These are phyloP conservation scores for Oasisia sp. DNA, from an alignment of 2,888 invertebrate genomes.

Conservation along the genomic window DNA sequence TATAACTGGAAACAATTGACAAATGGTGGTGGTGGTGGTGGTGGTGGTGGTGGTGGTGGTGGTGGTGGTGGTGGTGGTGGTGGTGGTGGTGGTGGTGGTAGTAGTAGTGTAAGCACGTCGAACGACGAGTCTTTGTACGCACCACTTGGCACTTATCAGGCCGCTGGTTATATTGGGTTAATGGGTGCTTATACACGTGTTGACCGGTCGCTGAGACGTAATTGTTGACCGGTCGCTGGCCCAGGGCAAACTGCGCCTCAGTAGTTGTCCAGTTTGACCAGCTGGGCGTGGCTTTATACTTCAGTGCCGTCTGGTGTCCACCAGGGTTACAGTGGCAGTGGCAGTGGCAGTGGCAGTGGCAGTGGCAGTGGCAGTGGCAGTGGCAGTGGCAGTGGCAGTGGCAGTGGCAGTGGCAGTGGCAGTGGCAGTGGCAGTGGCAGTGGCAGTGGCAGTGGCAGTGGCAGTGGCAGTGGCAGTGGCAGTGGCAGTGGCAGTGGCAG, in stretches of 20 bases:
- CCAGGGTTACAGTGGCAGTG: not conserved
- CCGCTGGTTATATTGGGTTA: too few species aligned
- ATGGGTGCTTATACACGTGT: too few species aligned
- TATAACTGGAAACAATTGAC: too few species aligned
- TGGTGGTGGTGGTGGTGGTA: not conserved
- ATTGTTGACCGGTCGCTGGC: too few species aligned
- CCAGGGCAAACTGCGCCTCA: too few species aligned
- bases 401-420: not conserved
- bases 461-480: slow-evolving; percentile 18
- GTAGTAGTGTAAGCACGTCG: not conserved
- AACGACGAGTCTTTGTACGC: too few species aligned
- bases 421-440: not conserved
- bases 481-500: not conserved
- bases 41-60: not conserved
- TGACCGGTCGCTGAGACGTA: too few species aligned
- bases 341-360: slow-evolving; percentile 13
- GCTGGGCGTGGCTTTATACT: too few species aligned
- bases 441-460: not conserved
- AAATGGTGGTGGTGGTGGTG: too few species aligned
- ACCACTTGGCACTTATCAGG: too few species aligned
- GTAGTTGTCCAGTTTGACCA: too few species aligned
- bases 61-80: not conserved
- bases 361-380: not conserved
- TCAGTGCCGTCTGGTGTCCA: too few species aligned
- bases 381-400: not conserved